Base-by-base conservation (phyloP, 2,797 vertebrate genomes). In the Crocodylus rhombifer region DNA sequence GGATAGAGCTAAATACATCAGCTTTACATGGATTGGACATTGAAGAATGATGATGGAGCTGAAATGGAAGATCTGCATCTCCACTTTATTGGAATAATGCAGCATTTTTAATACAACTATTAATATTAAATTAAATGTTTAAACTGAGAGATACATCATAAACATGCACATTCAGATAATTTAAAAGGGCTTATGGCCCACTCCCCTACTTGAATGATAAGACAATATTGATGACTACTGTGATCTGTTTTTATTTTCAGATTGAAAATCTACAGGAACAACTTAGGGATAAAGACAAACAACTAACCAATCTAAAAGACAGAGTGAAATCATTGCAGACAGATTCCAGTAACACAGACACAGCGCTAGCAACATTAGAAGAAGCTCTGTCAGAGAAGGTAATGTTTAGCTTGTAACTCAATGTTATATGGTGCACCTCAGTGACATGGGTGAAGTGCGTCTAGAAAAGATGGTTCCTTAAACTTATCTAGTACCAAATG, bases 331-430 rank as follows among this genome's bases (percentile, higher is more conserved):
- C 99, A 1, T 97, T 99, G 92, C 99, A 99, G 98, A 99, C 99
- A 0, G 99, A 99, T 97, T 99, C 99, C 96, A 99, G 99, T 96
- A 99, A 99, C 93, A 99, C 99, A 4, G 99, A 99, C 95, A 99
- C 99, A 28, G 99, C 99, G 3, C 97, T 99, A 92, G 99, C 99
- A 42, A 99, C 99, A 0, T 97, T 99, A 89, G 99, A 99, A 98
- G 99, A 99, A 95, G 99, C 99, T 18, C 98, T 99, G 1, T 99
- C 99, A 55, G 99, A 99, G 97, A 99, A 99, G 99, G 99, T 99
- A 97, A 91, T 3, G 23, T 75, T 69, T 90, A 64, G 21, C 21
- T 78, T 4, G 3, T 20, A 11, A 7, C 28, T 57, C 60, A 60
- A 42, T 42, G 23, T 23, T 14, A 1, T 13, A 33, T 84, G 77